A percentile compares a stretch with the other conserved stretches of the same genome.
phyloP scores from a whole-genome alignment of 2,888 invertebrate genomes.

The Acholoe squamosa region DNA sequence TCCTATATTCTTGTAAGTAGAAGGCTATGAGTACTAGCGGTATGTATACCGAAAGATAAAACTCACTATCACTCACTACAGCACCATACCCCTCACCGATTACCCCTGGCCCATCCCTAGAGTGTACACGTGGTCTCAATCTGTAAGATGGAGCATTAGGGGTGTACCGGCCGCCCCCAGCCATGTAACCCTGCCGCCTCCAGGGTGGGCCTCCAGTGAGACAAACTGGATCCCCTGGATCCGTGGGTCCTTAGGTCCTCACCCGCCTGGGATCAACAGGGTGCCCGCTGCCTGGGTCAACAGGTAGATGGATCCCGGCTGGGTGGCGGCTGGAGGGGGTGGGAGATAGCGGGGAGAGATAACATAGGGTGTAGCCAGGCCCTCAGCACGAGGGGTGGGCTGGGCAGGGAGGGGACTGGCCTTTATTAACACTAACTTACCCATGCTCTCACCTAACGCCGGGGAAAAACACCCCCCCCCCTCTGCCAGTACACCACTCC shows the following conservation, averaged over 20 bases:
- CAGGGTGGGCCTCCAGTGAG: slow-evolving; percentile 5
- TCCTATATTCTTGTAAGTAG: too few relatives aligned
- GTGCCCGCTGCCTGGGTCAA: slow-evolving; percentile 22
- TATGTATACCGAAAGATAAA: neutral
- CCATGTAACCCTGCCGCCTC: neutral
- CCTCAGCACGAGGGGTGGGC: neutral
- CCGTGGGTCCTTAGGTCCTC: neutral
- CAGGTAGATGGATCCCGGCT: slow-evolving; percentile 36
- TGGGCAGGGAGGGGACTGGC: neutral
- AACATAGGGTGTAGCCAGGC: neutral
- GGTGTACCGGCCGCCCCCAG: slow-evolving; percentile 21
- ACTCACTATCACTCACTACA: too few relatives aligned
- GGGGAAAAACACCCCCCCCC: neutral
- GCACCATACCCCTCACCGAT: neutral
- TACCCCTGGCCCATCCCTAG: neutral
- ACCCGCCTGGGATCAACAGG: neutral
- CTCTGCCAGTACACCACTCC: neutral
- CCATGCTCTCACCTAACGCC: neutral
- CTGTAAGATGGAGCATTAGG: slow-evolving; percentile 6
- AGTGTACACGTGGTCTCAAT: slow-evolving; percentile 19
- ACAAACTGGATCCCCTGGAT: slow-evolving; percentile 15
- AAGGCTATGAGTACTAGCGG: too few relatives aligned
- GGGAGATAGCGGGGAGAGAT: neutral
- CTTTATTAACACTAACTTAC: neutral
- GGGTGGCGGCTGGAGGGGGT: neutral